phyloP scores from a whole-genome alignment of 2,113 vertebrate species.

The Oostethus manadensis region DNA sequence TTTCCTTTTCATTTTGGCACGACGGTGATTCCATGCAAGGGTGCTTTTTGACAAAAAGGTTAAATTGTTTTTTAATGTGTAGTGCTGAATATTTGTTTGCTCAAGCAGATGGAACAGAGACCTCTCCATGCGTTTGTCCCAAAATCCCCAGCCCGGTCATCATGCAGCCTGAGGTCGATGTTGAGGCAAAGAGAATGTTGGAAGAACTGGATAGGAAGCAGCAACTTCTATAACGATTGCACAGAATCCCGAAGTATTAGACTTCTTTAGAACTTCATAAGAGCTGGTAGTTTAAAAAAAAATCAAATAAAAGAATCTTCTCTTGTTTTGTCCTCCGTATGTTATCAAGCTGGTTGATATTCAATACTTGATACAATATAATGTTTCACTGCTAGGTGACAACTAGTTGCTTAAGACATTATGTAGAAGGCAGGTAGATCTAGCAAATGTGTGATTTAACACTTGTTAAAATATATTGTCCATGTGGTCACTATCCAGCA shows the following conservation, averaged over 20 bases:
- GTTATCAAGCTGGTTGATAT: no score
- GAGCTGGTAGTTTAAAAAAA: no score
- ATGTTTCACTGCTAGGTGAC: not conserved
- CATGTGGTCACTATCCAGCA: not conserved
- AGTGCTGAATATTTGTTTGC: not conserved
- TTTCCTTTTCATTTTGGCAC: no score
- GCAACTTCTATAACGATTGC: not conserved
- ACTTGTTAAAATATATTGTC: no score
- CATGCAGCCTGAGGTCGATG: constrained; percentile 59
- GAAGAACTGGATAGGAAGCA: not conserved
- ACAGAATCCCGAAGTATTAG: not conserved
- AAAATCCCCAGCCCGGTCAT: constrained; percentile 29
- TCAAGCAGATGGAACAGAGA: not conserved
- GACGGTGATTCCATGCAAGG: no score
- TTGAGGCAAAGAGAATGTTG: constrained; percentile 54
- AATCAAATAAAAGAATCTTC: not conserved
- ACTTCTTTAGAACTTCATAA: not conserved
- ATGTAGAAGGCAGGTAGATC: no score
- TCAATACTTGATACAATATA: not conserved
- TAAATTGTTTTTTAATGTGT: not conserved
- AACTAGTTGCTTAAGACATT: no score
- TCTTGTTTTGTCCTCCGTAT: not conserved
- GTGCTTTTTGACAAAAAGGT: not conserved
- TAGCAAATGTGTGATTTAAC: no score
- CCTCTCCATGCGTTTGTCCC: not conserved